Conservation (phyloP, 2,888 invertebrate species). For the Amorpha juglandis region DNA sequence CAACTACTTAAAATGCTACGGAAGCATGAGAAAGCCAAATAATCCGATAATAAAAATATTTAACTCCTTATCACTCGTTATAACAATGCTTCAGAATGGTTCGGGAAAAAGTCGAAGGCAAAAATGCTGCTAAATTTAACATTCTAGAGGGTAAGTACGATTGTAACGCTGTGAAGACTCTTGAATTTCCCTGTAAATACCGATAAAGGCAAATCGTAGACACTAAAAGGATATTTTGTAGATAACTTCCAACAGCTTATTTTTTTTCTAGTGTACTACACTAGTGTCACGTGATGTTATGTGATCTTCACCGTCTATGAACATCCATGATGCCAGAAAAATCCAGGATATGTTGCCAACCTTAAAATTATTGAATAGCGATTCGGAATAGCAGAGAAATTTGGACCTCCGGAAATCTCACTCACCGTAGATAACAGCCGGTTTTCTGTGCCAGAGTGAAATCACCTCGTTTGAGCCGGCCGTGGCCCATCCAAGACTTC, state of each 20-base stretch:
- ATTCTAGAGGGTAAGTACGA: constrained; percentile 9
- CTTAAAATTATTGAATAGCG: no score
- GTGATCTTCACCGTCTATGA: no score
- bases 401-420: no score
- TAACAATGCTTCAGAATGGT: constrained; percentile 20
- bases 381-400: no score
- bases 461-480: no score
- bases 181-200: constrained; percentile 3
- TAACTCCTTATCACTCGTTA: constrained; percentile 23
- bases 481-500: no score
- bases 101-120: not conserved
- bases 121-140: not conserved
- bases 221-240: constrained; percentile 2
- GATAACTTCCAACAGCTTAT: not conserved
- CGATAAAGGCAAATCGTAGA: constrained; percentile 10
- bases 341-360: no score
- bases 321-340: no score
- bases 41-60: not conserved
- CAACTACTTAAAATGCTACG: not conserved
- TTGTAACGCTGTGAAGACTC: not conserved
- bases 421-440: no score
- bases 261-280: no score
- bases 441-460: no score
- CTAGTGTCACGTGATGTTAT: no score
- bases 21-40: not conserved